Base-by-base conservation (phyloP, 2,888 invertebrate genomes). In the Aethes cnicana region DNA sequence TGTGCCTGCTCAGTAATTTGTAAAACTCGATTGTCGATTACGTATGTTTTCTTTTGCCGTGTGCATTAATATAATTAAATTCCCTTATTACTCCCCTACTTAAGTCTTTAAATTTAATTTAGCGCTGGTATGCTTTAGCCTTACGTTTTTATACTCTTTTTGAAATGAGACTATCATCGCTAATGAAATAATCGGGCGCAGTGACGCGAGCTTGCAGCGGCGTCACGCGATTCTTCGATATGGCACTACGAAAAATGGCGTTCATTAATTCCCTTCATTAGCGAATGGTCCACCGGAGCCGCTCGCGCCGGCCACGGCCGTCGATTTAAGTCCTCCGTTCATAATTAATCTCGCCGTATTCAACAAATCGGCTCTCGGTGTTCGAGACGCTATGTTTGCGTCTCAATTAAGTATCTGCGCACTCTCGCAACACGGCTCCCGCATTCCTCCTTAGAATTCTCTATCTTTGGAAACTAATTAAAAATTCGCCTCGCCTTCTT, bases 391-490 rank as follows among this genome's bases (percentile, higher is more conserved):
- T 66, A 66, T 72, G 69, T 71, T 72, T 72, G 73, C 84, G 76
- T 84, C 84, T 85, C 84, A 87, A 88, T 88, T 88, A 86, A 87
- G 78, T 72, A 81, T 81, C 81, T 66, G 77, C 77, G 75, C 74
- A 73, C 80, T 81, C 69, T 72, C 70, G 66, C 64, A 73, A 84
- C 86, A 84, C 73, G 75, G 73, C 78, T 77, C 81, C 76, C 66
- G 84, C 84, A 86, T 87, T 83, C 86, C 86, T 78, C 74, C 79
- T 81, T 79, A 79, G 83, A 87, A 84, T 85, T 81, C 84, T 80
- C 83, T 85, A 87, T 85, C 85, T 86, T 88, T 80, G 88, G 86
- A 86, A 87, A 88, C 88, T 89, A 89, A 88, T 89, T 89, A 89
- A 88, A 88, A 88, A 88, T 88, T 87, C 87, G 87, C 84, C 71